A percentile compares a stretch with the other conserved stretches of the same genome.
Conservation (phyloP, 2,888 invertebrate species). For the Pelosia muscerda region DNA sequence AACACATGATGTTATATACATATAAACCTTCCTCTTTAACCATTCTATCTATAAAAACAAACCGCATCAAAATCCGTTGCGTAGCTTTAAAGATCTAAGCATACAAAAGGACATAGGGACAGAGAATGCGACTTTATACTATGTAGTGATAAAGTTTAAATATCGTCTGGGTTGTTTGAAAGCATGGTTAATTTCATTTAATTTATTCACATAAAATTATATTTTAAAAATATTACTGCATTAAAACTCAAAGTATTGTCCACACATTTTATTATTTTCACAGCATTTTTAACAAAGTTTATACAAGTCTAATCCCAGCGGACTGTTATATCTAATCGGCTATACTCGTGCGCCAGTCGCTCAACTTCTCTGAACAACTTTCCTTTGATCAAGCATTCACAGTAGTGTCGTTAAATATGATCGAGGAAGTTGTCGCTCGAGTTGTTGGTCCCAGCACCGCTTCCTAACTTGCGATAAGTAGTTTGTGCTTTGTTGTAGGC, state of each 20-base stretch:
- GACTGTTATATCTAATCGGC: not conserved
- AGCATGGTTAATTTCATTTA: too few species aligned
- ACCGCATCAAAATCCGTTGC: too few species aligned
- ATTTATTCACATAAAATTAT: too few species aligned
- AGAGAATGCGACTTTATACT: too few species aligned
- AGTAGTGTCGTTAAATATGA: slow-evolving; percentile 16
- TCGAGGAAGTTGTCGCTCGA: slow-evolving; percentile 8
- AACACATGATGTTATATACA: too few species aligned
- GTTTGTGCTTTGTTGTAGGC: slow-evolving; percentile 14
- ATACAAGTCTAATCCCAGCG: not conserved
- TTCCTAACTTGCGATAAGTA: slow-evolving; percentile 5
- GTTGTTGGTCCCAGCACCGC: not conserved
- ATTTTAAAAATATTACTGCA: too few species aligned
- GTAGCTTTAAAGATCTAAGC: too few species aligned
- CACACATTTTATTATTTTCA: not conserved
- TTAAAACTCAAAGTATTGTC: not conserved
- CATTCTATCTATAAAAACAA: too few species aligned
- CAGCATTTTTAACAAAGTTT: not conserved
- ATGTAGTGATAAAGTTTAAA: too few species aligned
- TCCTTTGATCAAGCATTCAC: slow-evolving; percentile 22
- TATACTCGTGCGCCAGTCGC: not conserved
- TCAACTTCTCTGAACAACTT: not conserved
- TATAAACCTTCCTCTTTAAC: too few species aligned
- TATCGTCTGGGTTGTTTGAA: too few species aligned
- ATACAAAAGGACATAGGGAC: too few species aligned